Evolutionary conservation across 2,888 invertebrate genomes (phyloP).

Genomic region (Cylindroiulus punctatus): DNA sequence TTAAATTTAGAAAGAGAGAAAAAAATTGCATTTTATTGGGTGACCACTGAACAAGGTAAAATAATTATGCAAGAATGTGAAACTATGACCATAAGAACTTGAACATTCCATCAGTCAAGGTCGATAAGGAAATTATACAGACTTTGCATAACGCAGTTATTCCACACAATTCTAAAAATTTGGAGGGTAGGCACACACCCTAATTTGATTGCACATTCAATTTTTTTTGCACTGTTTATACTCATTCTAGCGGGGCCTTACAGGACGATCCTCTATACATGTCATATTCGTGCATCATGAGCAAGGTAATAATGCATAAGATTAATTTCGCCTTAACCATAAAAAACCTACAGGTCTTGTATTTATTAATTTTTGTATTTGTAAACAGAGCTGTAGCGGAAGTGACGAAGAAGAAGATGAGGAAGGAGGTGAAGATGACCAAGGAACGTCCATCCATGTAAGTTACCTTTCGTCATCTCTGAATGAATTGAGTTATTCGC

Average conservation of each 20-base stretch:
- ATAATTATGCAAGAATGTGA: too few relatives aligned
- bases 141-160: too few relatives aligned
- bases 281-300: conserved; percentile 97
- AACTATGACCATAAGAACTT: too few relatives aligned
- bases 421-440: conserved; percentile 74
- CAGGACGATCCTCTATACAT: conserved; percentile 94
- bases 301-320: conserved; percentile 72
- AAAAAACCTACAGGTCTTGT: not conserved
- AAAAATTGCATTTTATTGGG: too few relatives aligned
- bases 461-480: too few relatives aligned
- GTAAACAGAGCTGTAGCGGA: conserved; percentile 83
- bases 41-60: too few relatives aligned
- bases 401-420: conserved; percentile 89
- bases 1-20: too few relatives aligned
- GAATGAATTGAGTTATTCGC: not conserved
- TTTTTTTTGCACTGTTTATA: not conserved
- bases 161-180: too few relatives aligned
- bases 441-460: conserved; percentile 92
- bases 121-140: too few relatives aligned
- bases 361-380: conserved; percentile 26
- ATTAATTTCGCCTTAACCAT: not conserved
- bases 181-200: too few relatives aligned
- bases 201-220: not conserved
- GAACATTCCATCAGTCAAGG: too few relatives aligned
- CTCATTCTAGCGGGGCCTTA: conserved; percentile 67